A percentile compares a stretch with the other conserved stretches of the same genome.
These are phyloP conservation scores for Drosophila nr. fundita DNA, from an alignment of 2,888 invertebrate species.

Conservation along the genomic window DNA sequence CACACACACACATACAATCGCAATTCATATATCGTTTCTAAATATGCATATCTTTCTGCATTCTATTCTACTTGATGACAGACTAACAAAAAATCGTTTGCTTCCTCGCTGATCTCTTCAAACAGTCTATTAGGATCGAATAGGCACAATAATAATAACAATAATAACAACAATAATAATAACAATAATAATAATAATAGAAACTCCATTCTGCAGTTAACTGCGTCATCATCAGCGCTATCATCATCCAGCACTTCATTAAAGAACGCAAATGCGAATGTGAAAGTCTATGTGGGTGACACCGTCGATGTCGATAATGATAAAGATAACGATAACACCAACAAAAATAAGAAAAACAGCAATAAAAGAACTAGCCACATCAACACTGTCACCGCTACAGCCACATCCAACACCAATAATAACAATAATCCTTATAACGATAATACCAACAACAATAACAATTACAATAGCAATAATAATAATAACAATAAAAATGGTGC, in stretches of 20 bases:
- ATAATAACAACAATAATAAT: conserved; percentile 34
- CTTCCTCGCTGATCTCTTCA: conserved; percentile 85
- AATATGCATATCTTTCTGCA: conserved; percentile 68
- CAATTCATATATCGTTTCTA: conserved; percentile 52
- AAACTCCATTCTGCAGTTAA: conserved; percentile 80
- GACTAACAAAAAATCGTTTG: conserved; percentile 85
- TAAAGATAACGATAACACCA: conserved; percentile 52
- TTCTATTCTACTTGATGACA: conserved; percentile 78
- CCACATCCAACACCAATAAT: conserved; percentile 65
- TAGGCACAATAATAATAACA: conserved; percentile 77
- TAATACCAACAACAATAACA: conserved; percentile 55
- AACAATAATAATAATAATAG: conserved; percentile 59
- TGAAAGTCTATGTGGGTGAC: conserved; percentile 81
- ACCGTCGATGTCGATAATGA: conserved; percentile 58
- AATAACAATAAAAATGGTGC: conserved; percentile 83
- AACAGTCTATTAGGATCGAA: conserved; percentile 85
- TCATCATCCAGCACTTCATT: conserved; percentile 71
- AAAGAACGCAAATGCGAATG: conserved; percentile 53
- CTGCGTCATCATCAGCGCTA: conserved; percentile 70
- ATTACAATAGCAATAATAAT: conserved; percentile 46
- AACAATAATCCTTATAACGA: conserved; percentile 51
- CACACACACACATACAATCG: conserved; percentile 17
- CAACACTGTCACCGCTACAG: conserved; percentile 68
- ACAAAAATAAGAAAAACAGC: conserved; percentile 48
- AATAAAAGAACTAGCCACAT: conserved; percentile 61